These are phyloP conservation scores for Dallia pectoralis DNA, from an alignment of 2,797 vertebrate genomes.

Conservation along the genomic window DNA sequence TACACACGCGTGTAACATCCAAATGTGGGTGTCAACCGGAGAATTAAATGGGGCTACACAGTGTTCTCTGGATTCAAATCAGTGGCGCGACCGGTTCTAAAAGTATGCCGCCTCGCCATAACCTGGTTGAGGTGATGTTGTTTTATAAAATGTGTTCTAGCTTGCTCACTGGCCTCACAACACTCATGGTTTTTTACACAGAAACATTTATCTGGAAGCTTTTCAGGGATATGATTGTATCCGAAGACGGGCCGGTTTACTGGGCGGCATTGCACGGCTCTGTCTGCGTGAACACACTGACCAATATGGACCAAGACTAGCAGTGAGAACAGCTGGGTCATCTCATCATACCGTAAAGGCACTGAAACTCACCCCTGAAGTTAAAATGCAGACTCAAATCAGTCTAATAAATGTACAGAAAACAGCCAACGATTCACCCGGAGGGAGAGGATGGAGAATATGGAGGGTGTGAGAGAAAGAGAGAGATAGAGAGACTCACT, in stretches of 20 bases:
- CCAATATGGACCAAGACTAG: conserved; percentile 33
- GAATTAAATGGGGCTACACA: background rate
- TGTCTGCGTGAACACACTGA: background rate
- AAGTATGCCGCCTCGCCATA: conserved; percentile 56
- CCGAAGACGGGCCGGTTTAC: too few species aligned
- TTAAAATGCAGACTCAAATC: background rate
- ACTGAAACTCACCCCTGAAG: conserved; percentile 7
- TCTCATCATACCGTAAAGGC: conserved; percentile 30
- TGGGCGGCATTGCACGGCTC: conserved; percentile 14
- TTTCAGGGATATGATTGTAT: conserved; percentile 19
- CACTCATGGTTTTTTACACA: conserved; percentile 15
- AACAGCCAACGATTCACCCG: background rate
- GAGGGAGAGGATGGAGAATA: too few species aligned
- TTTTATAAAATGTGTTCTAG: conserved; percentile 55
- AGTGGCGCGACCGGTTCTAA: conserved; percentile 52
- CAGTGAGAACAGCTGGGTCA: conserved; percentile 18
- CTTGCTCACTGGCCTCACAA: conserved; percentile 36
- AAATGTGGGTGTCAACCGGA: background rate
- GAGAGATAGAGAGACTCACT: conserved; percentile 71
- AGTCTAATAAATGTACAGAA: background rate
- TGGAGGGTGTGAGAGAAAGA: background rate
- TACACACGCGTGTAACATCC: background rate
- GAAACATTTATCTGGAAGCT: conserved; percentile 40
- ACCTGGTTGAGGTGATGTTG: conserved; percentile 38
- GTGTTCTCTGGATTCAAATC: conserved; percentile 20